Conservation (phyloP, 1,140 invertebrate species). For the Myzus persicae region DNA sequence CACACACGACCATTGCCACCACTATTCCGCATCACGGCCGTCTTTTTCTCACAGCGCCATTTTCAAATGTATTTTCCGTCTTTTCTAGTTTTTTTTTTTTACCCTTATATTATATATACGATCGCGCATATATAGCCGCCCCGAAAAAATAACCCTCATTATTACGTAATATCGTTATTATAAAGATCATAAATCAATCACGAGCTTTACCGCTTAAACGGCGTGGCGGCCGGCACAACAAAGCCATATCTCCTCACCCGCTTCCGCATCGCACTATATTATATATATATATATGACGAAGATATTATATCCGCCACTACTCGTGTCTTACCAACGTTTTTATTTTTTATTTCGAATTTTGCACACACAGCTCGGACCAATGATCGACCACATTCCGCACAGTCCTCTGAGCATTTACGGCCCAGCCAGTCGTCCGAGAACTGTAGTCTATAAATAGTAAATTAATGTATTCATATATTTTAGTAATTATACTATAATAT, state of each 20-base stretch:
- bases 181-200: constrained; percentile 48
- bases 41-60: neutral
- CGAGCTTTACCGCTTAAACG: constrained; percentile 29
- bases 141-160: constrained; percentile 49
- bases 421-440: neutral
- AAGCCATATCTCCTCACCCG: neutral
- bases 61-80: neutral
- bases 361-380: neutral
- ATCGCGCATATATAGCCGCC: neutral
- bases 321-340: neutral
- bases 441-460: neutral
- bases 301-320: neutral
- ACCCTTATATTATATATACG: constrained; percentile 20
- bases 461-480: no score
- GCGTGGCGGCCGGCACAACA: neutral
- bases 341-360: constrained; percentile 10
- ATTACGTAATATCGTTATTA: constrained; percentile 50
- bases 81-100: neutral
- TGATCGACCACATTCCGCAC: neutral
- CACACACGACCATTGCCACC: neutral
- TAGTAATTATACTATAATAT: no score
- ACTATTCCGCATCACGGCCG: neutral
- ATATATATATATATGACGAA: neutral
- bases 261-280: neutral
- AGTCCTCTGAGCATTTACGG: neutral